A percentile compares a stretch with the other conserved stretches of the same genome.
Conservation (phyloP, 2,113 vertebrate species). For the Cryptotis parvus region DNA sequence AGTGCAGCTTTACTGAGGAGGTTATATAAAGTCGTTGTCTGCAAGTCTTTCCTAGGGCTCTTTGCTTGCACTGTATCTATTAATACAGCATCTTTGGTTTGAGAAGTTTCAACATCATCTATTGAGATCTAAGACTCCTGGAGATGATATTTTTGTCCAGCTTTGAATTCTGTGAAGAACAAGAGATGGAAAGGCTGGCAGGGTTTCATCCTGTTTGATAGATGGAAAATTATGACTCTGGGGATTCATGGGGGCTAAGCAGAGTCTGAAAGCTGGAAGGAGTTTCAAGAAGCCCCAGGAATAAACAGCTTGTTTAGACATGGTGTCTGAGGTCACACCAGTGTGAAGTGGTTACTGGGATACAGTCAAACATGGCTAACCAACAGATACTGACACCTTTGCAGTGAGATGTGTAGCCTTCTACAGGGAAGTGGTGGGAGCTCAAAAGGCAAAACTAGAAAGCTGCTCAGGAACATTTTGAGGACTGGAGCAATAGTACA, state of each 20-base stretch:
- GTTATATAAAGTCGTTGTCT: neutral
- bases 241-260: constrained; percentile 15
- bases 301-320: constrained; percentile 59
- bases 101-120: neutral
- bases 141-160: constrained; percentile 15
- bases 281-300: constrained; percentile 24
- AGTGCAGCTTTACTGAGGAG: neutral
- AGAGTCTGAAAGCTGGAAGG: constrained; percentile 14
- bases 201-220: constrained; percentile 6
- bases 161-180: neutral
- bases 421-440: constrained; percentile 28
- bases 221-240: constrained; percentile 37
- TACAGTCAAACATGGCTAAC: neutral
- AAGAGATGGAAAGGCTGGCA: constrained; percentile 58
- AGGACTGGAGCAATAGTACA: too few relatives aligned
- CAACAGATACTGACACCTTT: neutral
- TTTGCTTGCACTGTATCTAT: neutral
- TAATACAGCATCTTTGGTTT: constrained; percentile 46
- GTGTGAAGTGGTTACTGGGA: constrained; percentile 10
- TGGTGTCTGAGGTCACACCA: neutral
- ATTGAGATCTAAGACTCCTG: constrained; percentile 9
- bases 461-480: constrained; percentile 32
- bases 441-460: neutral
- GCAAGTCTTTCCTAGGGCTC: constrained; percentile 4
- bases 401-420: neutral